Evolutionary conservation across 2,113 vertebrate genomes (phyloP).

Genomic region (Solea solea): DNA sequence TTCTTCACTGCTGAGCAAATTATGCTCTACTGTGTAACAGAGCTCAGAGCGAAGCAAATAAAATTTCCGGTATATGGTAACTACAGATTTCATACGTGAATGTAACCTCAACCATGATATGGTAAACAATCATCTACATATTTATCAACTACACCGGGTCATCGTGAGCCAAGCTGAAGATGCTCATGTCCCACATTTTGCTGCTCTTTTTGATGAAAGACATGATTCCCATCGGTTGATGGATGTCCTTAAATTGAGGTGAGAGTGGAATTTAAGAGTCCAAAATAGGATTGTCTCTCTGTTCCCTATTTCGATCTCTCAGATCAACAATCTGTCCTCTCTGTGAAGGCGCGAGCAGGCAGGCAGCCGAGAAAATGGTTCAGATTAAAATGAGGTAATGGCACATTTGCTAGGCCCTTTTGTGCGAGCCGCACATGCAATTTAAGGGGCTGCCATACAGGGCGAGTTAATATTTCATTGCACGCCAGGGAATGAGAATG

Average conservation of each 20-base stretch:
- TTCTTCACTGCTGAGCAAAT: neutral
- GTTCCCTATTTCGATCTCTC: conserved; percentile 54
- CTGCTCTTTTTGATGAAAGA: conserved; percentile 26
- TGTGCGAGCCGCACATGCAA: conserved; percentile 70
- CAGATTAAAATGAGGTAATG: conserved; percentile 81
- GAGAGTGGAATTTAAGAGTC: conserved; percentile 41
- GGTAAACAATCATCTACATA: conserved; percentile 14
- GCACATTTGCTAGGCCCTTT: conserved; percentile 73
- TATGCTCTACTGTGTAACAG: neutral
- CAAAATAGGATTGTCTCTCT: conserved; percentile 55
- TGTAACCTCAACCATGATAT: conserved; percentile 9
- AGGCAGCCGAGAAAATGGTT: conserved; percentile 65
- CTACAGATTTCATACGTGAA: neutral
- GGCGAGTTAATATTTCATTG: conserved; percentile 80
- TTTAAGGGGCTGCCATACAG: conserved; percentile 71
- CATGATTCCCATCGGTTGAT: conserved; percentile 20
- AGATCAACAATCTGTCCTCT: conserved; percentile 71
- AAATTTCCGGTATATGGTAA: neutral
- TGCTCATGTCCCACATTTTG: conserved; percentile 32
- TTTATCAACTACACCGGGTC: conserved; percentile 7
- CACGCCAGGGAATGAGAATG: conserved; percentile 56
- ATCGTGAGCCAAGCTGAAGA: conserved; percentile 13
- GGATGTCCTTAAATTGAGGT: conserved; percentile 56
- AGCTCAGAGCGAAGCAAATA: neutral
- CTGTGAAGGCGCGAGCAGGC: conserved; percentile 53